Conservation (phyloP, 2,113 vertebrate species). For the Perca flavescens region DNA sequence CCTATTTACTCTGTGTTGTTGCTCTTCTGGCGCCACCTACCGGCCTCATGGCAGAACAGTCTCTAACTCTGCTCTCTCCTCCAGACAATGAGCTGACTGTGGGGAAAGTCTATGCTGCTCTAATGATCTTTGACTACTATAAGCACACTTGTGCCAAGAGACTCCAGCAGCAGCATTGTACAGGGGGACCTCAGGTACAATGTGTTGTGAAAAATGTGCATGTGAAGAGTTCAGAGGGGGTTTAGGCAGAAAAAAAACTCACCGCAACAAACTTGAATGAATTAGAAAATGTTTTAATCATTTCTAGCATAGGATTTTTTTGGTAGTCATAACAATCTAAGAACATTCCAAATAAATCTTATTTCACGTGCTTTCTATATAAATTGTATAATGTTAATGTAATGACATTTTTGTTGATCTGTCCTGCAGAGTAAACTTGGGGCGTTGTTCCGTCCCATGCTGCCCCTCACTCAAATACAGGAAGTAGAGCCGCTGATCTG, state of each 20-base stretch:
- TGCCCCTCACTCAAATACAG: constrained; percentile 82
- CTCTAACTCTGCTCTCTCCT: constrained; percentile 12
- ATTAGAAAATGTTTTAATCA: too few species aligned
- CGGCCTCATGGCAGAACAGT: constrained; percentile 41
- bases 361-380: background rate
- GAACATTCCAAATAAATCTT: background rate
- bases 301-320: too few species aligned
- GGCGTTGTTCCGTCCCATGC: constrained; percentile 81
- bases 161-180: constrained; percentile 85
- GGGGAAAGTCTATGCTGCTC: constrained; percentile 96
- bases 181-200: constrained; percentile 65
- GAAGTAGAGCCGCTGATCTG: constrained; percentile 83
- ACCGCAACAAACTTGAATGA: too few species aligned
- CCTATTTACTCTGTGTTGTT: background rate
- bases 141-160: constrained; percentile 95
- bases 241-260: too few species aligned
- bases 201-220: too few species aligned
- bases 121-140: constrained; percentile 99
- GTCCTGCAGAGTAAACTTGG: constrained; percentile 80
- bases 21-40: constrained; percentile 70
- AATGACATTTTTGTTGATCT: background rate
- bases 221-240: too few species aligned
- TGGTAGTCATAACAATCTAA: background rate
- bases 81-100: constrained; percentile 96
- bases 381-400: background rate